Evolutionary conservation across 2,113 vertebrate genomes (phyloP), one percentile per base, ranked within the genome.

Genomic region (Notarius lentiginosus): DNA sequence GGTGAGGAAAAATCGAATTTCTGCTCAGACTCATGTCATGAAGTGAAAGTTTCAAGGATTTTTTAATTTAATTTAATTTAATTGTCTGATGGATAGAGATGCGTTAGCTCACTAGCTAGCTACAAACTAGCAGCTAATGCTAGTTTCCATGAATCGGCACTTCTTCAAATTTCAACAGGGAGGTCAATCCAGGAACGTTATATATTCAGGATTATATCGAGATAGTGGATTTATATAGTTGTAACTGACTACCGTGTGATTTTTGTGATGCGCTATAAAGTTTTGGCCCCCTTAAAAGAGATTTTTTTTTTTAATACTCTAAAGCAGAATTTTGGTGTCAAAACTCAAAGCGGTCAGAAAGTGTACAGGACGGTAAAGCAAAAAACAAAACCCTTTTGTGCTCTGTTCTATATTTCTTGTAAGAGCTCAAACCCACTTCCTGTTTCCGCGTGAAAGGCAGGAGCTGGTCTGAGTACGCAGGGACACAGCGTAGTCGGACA

Each of bases 401-500:
- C 49, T 53, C 24, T 53, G 75, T 55, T 77, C 75, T 14, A 12
- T 53, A 55, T 8, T 79, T 56, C 79, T 18, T 80, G 79, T 22
- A 8, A 58, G 55, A 58, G 58, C 55, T 56, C 55, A 58, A 56
- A 79, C 77, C 30, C 53, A 80, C 79, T 80, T 80, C 79, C 79
- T 58, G 79, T 80, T 80, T 80, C 55, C 27, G 27, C 70, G 7
- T 47, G 68, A 72, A 72, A 72, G 8, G 49, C 73, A n/a, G 73
- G 18, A 51, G 70, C 70, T 10, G 41, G 24, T 51, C 20, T 22
- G 24, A 56, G 51, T 7, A 51, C 8, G 24, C 73, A 15, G 49
- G 27, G 20, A 41, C 41, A 1, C 18, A 20, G 5, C 14, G 41
- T 30, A 49, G 24, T 20, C 11, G 51, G 15, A 10, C 77, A 20